phyloP scores from a whole-genome alignment of 2,113 vertebrate genomes.

The Procavia capensis region DNA sequence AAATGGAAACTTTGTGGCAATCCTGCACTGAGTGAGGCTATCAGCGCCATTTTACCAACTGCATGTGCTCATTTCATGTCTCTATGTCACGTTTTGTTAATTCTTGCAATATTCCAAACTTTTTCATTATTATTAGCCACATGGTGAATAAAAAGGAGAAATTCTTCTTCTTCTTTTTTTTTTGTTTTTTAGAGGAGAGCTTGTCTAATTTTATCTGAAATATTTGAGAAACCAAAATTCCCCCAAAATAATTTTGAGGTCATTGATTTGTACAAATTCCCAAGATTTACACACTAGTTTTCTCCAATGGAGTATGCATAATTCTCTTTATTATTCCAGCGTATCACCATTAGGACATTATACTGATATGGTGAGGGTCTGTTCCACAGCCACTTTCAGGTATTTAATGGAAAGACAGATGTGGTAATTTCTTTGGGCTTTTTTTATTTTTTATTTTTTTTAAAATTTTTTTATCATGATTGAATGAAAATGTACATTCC shows the following conservation, averaged over 20 bases:
- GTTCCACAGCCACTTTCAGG: neutral
- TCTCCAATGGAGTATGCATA: neutral
- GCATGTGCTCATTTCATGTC: too few species aligned
- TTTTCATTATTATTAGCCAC: too few species aligned
- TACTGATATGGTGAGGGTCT: neutral
- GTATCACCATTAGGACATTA: neutral
- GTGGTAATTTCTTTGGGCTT: neutral
- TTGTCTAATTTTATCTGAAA: conserved; percentile 50
- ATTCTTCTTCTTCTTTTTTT: too few species aligned
- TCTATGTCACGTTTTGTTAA: too few species aligned
- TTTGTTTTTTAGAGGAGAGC: conserved; percentile 29
- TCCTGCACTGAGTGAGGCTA: too few species aligned
- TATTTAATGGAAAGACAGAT: conserved; percentile 32
- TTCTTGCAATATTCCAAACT: too few species aligned
- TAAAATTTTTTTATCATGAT: too few species aligned
- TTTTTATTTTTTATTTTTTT: neutral
- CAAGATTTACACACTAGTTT: neutral
- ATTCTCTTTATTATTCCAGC: neutral
- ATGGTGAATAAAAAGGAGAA: too few species aligned
- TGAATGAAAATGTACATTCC: too few species aligned
- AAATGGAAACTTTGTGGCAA: too few species aligned
- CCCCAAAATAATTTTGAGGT: conserved; percentile 45
- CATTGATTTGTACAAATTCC: neutral
- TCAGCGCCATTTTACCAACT: too few species aligned
- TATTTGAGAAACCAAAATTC: conserved; percentile 33